A percentile compares a stretch with the other conserved stretches of the same genome.
Evolutionary conservation across 2,113 vertebrate genomes (phyloP).

Genomic region (Thamnaconus septentrionalis): DNA sequence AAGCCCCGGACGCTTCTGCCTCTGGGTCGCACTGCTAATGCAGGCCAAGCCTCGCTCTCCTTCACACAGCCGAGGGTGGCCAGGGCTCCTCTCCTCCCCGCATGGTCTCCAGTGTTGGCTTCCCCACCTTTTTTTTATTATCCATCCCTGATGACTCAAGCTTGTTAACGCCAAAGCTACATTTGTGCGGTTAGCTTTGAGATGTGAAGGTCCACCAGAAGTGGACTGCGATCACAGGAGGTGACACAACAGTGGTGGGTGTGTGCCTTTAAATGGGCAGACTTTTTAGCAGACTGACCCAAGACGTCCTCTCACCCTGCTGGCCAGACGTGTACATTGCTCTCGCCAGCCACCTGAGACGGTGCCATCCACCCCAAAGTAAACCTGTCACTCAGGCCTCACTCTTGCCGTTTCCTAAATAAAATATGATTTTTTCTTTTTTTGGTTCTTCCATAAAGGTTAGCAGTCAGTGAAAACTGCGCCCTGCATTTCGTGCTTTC

Average conservation of each 20-base stretch:
- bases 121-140: slow-evolving; percentile 23
- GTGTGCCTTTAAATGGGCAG: slow-evolving; percentile 29
- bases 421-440: slow-evolving; percentile 38
- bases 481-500: slow-evolving; percentile 41
- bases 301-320: slow-evolving; percentile 26
- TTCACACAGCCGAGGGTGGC: slow-evolving; percentile 48
- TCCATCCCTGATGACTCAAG: slow-evolving; percentile 50
- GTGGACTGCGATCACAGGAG: slow-evolving; percentile 30
- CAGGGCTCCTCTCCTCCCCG: slow-evolving; percentile 31
- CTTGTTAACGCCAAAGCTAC: slow-evolving; percentile 70
- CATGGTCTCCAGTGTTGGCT: slow-evolving; percentile 30
- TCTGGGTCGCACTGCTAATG: slow-evolving; percentile 48
- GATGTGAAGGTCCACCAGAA: slow-evolving; percentile 33
- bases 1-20: slow-evolving; percentile 37
- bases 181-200: slow-evolving; percentile 56
- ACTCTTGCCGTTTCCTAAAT: slow-evolving; percentile 30
- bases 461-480: slow-evolving; percentile 36
- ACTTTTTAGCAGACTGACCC: slow-evolving; percentile 44
- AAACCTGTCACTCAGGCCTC: slow-evolving; percentile 12
- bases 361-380: slow-evolving; percentile 13
- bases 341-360: slow-evolving; percentile 11
- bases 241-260: slow-evolving; percentile 3
- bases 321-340: slow-evolving; percentile 16
- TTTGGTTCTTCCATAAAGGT: slow-evolving; percentile 11
- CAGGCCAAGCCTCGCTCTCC: slow-evolving; percentile 31